Evolutionary conservation across 2,113 vertebrate genomes (phyloP), one percentile per base, ranked within the genome.

Genomic region (Antechinus flavipes): DNA sequence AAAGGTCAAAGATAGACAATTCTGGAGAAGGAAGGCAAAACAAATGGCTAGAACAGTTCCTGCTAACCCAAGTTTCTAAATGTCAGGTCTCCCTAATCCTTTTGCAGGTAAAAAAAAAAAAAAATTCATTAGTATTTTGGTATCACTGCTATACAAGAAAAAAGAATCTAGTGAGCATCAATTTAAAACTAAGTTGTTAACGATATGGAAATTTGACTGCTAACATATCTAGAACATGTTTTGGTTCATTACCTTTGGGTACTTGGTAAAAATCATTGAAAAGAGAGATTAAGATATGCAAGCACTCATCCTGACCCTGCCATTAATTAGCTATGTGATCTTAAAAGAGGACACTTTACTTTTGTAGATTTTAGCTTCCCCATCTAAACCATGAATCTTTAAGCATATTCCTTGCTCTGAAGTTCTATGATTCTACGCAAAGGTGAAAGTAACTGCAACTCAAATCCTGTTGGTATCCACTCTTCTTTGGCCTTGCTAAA

Each of bases 31-130:
- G 25, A 30, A 61, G 25, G 8, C 9, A 10, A 92, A 35, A 53
- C 5, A 90, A 26, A 61, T 30, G 47, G 11, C 35, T 91, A 0
- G 19, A 89, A 53, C 4, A 3, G 23, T 2, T 9, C 2, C 2
- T 10, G 0, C 35, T 50, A 2, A 8, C 14, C 25, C 0, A 92
- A 90, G 94, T 2, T 92, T n/a, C 91, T 55, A 93, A 91, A 25
- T 22, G 54, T 91, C 25, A 95, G 93, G 56, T n/a, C 76, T 26
- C 84, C 11, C 90, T 68, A 93, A 46, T 53, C 26, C 94, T 30
- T 54, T 47, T 89, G 27, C 84, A 89, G 6, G 42, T 93, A 46
- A 61, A 93, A 92, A 96, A 42, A 42, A 42, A 42, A 96, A 89
- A 94, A 90, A 23, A 46, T 10, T 54, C 50, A 89, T 55, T 54